Percentiles rank a stretch among this genome's conserved stretches.
phyloP scores from a whole-genome alignment of 2,888 invertebrate species.

The Hedya salicella region DNA sequence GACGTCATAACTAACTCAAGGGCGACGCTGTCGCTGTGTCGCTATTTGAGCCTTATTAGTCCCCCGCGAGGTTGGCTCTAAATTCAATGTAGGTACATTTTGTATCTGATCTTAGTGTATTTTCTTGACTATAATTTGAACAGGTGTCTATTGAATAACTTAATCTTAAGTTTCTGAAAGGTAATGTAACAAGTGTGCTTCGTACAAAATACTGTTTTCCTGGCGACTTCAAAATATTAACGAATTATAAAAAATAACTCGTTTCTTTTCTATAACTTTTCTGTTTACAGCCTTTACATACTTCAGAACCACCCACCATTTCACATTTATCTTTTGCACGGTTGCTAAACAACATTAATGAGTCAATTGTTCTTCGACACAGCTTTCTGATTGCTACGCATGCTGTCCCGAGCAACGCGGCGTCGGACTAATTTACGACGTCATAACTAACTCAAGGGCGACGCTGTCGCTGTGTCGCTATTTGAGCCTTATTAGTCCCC shows the following conservation, averaged over 20 bases:
- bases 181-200: too few relatives aligned
- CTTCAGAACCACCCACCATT: too few relatives aligned
- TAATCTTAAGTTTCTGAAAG: too few relatives aligned
- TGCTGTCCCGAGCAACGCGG: slow-evolving; percentile 15
- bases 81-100: not conserved
- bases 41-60: slow-evolving; percentile 33
- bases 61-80: slow-evolving; percentile 9
- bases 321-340: not conserved
- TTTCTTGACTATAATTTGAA: too few relatives aligned
- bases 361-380: not conserved
- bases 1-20: slow-evolving; percentile 37
- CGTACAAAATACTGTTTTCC: too few relatives aligned
- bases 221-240: too few relatives aligned
- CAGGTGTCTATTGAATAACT: too few relatives aligned
- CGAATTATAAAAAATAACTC: too few relatives aligned
- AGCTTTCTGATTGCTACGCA: slow-evolving; percentile 8
- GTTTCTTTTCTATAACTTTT: too few relatives aligned
- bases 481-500: slow-evolving; percentile 32
- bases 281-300: too few relatives aligned
- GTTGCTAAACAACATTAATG: not conserved
- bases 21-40: slow-evolving; percentile 12
- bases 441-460: slow-evolving; percentile 34
- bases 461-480: slow-evolving; percentile 12
- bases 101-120: too few relatives aligned
- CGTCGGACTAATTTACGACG: slow-evolving; percentile 35